Conservation (phyloP, 2,113 vertebrate genomes). For the Speoplatyrhinus poulsoni region DNA sequence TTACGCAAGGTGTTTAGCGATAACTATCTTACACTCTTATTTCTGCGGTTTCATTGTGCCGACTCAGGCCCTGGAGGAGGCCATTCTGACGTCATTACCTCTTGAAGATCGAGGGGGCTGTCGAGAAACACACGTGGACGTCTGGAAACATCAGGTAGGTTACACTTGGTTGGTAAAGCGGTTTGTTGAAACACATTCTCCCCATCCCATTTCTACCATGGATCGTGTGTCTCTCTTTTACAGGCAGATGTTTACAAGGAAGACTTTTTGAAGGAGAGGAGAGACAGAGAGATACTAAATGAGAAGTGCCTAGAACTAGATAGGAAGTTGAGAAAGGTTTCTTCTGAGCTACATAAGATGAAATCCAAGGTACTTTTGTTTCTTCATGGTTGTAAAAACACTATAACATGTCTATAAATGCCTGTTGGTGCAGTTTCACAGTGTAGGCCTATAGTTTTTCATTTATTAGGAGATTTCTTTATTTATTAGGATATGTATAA, state of each 20-base stretch:
- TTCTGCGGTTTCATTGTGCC: background rate
- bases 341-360: constrained; percentile 37
- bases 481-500: too few relatives aligned
- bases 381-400: too few relatives aligned
- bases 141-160: constrained; percentile 71
- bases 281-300: constrained; percentile 61
- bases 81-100: constrained; percentile 10
- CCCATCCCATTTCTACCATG: background rate
- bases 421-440: background rate
- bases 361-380: constrained; percentile 53
- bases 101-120: background rate
- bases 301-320: constrained; percentile 55
- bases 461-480: too few relatives aligned
- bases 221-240: background rate
- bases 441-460: too few relatives aligned
- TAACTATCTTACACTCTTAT: background rate
- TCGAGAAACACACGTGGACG: constrained; percentile 34
- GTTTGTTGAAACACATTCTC: background rate
- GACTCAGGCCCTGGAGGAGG: constrained; percentile 47
- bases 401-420: too few relatives aligned
- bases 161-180: background rate
- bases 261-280: constrained; percentile 65
- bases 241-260: constrained; percentile 70
- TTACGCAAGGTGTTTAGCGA: background rate
- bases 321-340: constrained; percentile 54